phyloP scores from a whole-genome alignment of 2,888 invertebrate species.

The Erebia palarica region DNA sequence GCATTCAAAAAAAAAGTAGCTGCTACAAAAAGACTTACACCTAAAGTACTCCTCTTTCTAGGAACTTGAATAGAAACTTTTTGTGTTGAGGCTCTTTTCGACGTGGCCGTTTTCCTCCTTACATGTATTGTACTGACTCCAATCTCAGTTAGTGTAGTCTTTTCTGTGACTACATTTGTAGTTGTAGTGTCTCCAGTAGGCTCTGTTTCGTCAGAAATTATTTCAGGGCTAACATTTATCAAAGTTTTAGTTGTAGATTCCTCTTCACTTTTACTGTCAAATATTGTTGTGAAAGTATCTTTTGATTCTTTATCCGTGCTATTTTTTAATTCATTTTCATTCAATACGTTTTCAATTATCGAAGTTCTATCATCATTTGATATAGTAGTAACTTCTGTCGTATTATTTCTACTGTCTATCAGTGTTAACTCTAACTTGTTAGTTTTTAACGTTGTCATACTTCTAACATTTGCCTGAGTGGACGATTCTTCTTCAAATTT shows the following conservation, averaged over 20 bases:
- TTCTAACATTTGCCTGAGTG: not conserved
- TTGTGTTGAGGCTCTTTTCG: constrained; percentile 25
- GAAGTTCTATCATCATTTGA: not conserved
- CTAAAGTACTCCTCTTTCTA: constrained; percentile 47
- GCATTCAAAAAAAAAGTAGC: not conserved
- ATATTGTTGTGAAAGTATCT: not conserved
- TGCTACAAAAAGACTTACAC: constrained; percentile 45
- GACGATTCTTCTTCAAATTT: not conserved
- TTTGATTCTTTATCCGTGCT: not conserved
- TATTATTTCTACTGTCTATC: not conserved
- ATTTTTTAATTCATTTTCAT: not conserved
- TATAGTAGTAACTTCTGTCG: not conserved
- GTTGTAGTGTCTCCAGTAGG: not conserved
- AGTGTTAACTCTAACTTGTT: not conserved
- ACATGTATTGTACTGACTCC: not conserved
- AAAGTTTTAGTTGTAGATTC: not conserved
- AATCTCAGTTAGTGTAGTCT: not conserved
- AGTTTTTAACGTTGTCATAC: too few species aligned
- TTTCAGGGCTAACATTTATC: not conserved
- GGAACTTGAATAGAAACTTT: constrained; percentile 26
- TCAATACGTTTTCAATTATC: not conserved
- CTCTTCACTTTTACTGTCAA: not conserved
- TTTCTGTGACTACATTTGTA: not conserved
- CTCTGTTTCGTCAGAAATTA: not conserved
- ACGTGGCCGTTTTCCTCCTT: constrained; percentile 13